phyloP scores from a whole-genome alignment of 92 coral and sea anemone genomes.

The Porites evermanni region DNA sequence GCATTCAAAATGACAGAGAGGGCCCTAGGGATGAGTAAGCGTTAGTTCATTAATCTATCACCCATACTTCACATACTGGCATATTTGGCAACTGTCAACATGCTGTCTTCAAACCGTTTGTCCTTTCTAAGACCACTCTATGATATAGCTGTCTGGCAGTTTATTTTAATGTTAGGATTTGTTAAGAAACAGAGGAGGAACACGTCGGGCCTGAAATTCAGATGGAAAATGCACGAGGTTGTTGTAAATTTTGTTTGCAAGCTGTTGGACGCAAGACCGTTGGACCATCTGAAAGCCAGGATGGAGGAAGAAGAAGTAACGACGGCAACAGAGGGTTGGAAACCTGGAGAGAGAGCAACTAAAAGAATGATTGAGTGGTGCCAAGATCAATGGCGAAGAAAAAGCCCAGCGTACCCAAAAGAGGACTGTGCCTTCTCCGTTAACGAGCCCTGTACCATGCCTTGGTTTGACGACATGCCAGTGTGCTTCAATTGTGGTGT shows the following conservation, averaged over 20 bases:
- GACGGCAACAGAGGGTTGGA: conserved; percentile 52
- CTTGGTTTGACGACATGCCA: conserved; percentile 44
- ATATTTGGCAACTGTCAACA: background rate
- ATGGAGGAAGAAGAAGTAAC: conserved; percentile 30
- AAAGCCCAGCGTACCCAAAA: conserved; percentile 14
- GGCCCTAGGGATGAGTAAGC: no score
- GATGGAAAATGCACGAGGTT: conserved; percentile 49
- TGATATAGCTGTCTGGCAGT: conserved; percentile 68
- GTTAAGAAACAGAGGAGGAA: background rate
- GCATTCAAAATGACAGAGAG: no score
- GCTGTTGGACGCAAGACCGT: conserved; percentile 44
- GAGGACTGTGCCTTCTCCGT: background rate
- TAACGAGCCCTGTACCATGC: conserved; percentile 22
- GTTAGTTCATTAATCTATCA: no score
- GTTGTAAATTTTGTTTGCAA: conserved; percentile 62
- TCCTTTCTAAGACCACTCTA: conserved; percentile 52
- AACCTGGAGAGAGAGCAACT: conserved; percentile 19
- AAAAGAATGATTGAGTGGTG: conserved; percentile 47
- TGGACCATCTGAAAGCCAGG: conserved; percentile 33
- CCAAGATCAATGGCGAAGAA: conserved; percentile 64
- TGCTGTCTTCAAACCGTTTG: conserved; percentile 42
- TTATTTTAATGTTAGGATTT: conserved; percentile 45
- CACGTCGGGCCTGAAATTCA: conserved; percentile 11
- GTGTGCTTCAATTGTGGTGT: conserved; percentile 49
- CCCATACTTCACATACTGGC: no score